Base-by-base conservation (phyloP, 1,140 invertebrate genomes). In the Hyles euphorbiae region DNA sequence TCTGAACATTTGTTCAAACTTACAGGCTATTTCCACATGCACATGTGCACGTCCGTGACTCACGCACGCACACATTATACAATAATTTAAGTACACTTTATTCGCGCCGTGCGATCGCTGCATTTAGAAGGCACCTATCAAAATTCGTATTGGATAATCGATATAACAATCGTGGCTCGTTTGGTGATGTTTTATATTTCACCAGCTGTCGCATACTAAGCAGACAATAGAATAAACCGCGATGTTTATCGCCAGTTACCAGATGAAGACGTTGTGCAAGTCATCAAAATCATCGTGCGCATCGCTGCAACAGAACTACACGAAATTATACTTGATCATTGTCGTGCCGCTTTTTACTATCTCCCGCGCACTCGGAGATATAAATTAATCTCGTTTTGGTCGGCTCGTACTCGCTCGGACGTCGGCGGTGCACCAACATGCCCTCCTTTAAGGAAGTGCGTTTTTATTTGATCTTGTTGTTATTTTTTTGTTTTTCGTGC, bases 31-130 rank as follows among this genome's bases (percentile, higher is more conserved):
- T 83, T 82, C 81, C 78, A 83, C 74, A 72, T 80, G 70, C 79
- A 84, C 84, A 81, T 80, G 74, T 81, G 75, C 74, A 67, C 67
- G 65, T 68, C 69, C 75, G 76, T 87, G 82, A 87, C 75, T 85
- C 82, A 87, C 79, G 75, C 76, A 80, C 72, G 70, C 73, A 70
- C 70, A 75, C 68, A 73, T 72, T 77, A 57, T 58, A 76, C 63
- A 58, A 76, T 72, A 72, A 68, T 83, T 79, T 79, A 76, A 75
- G 76, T 76, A 73, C 63, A 61, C 72, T 65, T 74, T 74, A 75
- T 74, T 78, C 70, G 68, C 76, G 67, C 64, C 58, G 68, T 48
- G 63, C 70, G 70, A 65, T 64, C 65, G 55, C 58, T 65, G 76
- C 70, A 70, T 73, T 76, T 68, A 66, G 70, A 61, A 67, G 65